Conservation (phyloP, 2,888 invertebrate genomes). For the Neoitamus cyanurus region DNA sequence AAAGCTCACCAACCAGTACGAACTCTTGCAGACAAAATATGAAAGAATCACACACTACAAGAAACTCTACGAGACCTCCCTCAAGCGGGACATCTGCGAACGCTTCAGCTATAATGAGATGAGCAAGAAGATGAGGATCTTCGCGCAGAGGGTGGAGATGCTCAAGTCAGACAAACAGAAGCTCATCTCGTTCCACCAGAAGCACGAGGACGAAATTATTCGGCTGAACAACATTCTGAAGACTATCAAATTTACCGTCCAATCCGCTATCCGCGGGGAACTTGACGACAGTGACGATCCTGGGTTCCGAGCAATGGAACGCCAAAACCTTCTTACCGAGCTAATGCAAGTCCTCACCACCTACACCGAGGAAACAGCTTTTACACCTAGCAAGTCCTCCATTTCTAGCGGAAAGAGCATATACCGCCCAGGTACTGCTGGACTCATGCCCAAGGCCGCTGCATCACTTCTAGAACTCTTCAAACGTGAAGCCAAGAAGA, state of each 20-base stretch:
- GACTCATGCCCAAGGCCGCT: constrained; percentile 72
- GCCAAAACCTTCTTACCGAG: constrained; percentile 71
- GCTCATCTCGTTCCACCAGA: constrained; percentile 62
- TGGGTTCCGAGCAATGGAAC: constrained; percentile 67
- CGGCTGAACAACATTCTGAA: constrained; percentile 71
- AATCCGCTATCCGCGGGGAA: constrained; percentile 68
- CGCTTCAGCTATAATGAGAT: constrained; percentile 66
- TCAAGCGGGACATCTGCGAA: constrained; percentile 64
- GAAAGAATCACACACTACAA: constrained; percentile 66
- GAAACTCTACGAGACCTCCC: constrained; percentile 62
- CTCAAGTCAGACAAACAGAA: constrained; percentile 59
- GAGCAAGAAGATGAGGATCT: constrained; percentile 66
- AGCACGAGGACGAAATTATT: constrained; percentile 68
- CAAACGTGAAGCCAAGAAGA: constrained; percentile 57
- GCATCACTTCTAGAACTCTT: constrained; percentile 59
- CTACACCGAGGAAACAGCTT: constrained; percentile 56
- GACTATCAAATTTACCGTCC: constrained; percentile 72
- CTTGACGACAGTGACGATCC: constrained; percentile 63
- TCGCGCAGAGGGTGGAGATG: constrained; percentile 63
- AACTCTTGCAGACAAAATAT: constrained; percentile 68
- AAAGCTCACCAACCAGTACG: constrained; percentile 71
- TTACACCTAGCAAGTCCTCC: constrained; percentile 62
- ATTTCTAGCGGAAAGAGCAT: constrained; percentile 59
- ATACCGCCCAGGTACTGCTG: constrained; percentile 72
- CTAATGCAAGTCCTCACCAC: constrained; percentile 63